Evolutionary conservation across 2,888 invertebrate species (phyloP).

Genomic region (Limnephilus marmoratus): DNA sequence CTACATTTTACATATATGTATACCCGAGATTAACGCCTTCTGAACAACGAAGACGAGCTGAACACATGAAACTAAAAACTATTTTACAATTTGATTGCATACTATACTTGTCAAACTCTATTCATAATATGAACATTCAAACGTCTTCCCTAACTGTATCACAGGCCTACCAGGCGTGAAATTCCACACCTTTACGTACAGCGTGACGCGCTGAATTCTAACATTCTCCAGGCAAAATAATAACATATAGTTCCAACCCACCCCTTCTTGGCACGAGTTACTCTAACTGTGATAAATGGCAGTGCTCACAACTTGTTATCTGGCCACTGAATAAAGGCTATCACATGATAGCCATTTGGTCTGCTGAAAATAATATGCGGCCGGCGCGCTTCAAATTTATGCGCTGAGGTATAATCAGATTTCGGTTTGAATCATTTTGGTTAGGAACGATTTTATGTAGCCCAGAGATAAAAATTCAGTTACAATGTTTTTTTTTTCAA

Average conservation of each 20-base stretch:
- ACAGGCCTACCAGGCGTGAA: background rate
- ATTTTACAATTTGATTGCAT: background rate
- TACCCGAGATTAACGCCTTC: too few relatives aligned
- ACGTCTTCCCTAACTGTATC: background rate
- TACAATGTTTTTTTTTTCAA: background rate
- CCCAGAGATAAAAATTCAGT: background rate
- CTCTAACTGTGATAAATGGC: constrained; percentile 27
- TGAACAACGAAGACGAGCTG: too few relatives aligned
- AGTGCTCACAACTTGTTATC: constrained; percentile 36
- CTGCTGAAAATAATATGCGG: constrained; percentile 37
- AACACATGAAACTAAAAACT: too few relatives aligned
- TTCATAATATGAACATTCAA: background rate
- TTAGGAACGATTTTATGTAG: constrained; percentile 6
- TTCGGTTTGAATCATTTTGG: constrained; percentile 20
- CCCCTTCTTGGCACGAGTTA: background rate
- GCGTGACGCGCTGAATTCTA: background rate
- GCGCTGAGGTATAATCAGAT: constrained; percentile 27
- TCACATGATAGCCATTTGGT: constrained; percentile 41
- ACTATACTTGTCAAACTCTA: background rate
- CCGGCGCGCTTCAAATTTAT: constrained; percentile 35
- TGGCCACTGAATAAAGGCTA: constrained; percentile 39
- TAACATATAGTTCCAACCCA: constrained; percentile 4
- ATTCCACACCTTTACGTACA: background rate
- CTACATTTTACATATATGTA: too few relatives aligned
- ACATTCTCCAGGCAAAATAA: background rate